These are phyloP conservation scores for Pilophorus perplexus DNA, from an alignment of 2,888 invertebrate genomes.

Conservation along the genomic window DNA sequence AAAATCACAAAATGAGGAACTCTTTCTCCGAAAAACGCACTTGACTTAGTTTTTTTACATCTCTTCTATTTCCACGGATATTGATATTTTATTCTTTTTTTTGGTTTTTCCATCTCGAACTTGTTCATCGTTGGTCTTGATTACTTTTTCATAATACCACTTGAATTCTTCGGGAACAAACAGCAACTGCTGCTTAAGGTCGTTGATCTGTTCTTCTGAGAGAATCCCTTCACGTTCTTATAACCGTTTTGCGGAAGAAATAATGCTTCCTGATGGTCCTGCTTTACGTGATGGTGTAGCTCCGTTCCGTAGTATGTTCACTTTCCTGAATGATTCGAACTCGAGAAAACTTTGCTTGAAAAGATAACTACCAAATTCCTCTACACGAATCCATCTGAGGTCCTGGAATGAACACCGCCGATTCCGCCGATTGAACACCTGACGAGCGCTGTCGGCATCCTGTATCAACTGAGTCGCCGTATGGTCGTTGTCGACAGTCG, in stretches of 20 bases:
- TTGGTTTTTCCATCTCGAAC: constrained; percentile 8
- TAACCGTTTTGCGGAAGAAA: neutral
- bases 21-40: neutral
- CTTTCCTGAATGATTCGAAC: constrained; percentile 2
- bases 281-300: neutral
- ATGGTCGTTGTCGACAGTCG: constrained; percentile 58
- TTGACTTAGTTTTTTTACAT: neutral
- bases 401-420: constrained; percentile 49
- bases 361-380: neutral
- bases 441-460: constrained; percentile 79
- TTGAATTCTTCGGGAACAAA: constrained; percentile 30
- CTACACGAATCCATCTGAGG: constrained; percentile 49
- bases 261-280: neutral
- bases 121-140: constrained; percentile 6
- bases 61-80: constrained; percentile 5
- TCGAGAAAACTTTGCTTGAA: neutral
- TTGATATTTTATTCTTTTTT: constrained; percentile 23
- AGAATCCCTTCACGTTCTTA: constrained; percentile 1
- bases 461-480: constrained; percentile 66
- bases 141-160: constrained; percentile 35
- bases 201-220: constrained; percentile 33
- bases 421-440: no score
- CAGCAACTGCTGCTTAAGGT: constrained; percentile 33
- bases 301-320: constrained; percentile 3
- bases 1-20: constrained; percentile 9